phyloP scores from a whole-genome alignment of 1,140 invertebrate genomes.

The Drosophila serrata region DNA sequence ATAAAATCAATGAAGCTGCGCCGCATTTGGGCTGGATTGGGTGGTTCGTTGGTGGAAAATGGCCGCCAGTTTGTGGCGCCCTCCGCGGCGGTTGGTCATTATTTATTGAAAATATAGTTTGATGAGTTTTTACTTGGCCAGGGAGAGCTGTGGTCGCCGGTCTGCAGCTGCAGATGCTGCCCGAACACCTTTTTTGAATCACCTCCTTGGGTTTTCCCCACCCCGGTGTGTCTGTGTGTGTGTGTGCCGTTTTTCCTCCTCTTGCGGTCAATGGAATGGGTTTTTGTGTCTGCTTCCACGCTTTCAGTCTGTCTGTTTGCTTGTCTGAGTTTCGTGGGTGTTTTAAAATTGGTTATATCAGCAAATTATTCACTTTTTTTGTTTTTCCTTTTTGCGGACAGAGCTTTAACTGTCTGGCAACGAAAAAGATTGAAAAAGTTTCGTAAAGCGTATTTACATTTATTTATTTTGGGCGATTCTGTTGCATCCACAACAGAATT shows the following conservation, averaged over 20 bases:
- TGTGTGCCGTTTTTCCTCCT: constrained; percentile 62
- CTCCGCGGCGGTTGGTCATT: constrained; percentile 62
- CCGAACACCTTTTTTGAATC: constrained; percentile 11
- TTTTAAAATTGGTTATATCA: constrained; percentile 75
- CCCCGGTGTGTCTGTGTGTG: background rate
- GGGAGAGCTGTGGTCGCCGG: constrained; percentile 15
- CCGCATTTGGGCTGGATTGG: constrained; percentile 11
- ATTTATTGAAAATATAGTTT: constrained; percentile 84
- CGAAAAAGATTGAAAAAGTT: constrained; percentile 47
- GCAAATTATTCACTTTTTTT: constrained; percentile 60
- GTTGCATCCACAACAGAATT: background rate
- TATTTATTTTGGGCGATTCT: background rate
- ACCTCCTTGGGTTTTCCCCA: constrained; percentile 4
- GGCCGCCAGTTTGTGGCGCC: constrained; percentile 33
- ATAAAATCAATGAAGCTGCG: constrained; percentile 78
- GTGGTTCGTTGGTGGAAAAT: constrained; percentile 36
- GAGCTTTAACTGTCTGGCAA: constrained; percentile 39
- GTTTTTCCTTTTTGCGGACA: background rate
- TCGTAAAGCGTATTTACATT: background rate
- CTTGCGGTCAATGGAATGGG: constrained; percentile 67
- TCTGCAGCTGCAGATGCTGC: constrained; percentile 23
- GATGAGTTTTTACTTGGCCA: constrained; percentile 77
- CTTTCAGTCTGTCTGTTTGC: constrained; percentile 32
- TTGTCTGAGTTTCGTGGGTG: constrained; percentile 36
- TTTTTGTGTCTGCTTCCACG: constrained; percentile 54